These are phyloP conservation scores for Dermatemys mawii DNA, from an alignment of 2,113 vertebrate genomes.

Conservation along the genomic window DNA sequence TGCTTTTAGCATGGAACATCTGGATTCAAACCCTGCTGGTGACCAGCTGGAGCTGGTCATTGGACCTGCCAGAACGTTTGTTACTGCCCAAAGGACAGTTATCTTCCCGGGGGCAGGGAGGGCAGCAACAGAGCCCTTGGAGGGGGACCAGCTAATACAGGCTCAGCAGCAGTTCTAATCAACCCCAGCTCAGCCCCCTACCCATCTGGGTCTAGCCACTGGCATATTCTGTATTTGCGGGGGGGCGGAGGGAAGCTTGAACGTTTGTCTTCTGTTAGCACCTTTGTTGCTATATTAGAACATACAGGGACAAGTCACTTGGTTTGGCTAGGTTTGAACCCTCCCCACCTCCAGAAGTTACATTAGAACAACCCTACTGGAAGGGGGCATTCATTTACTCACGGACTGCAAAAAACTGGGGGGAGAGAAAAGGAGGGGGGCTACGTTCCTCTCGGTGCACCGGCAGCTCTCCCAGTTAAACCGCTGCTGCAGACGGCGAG, in stretches of 20 bases:
- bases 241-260: neutral
- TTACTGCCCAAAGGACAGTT: neutral
- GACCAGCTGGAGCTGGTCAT: too few species aligned
- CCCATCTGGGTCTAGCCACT: neutral
- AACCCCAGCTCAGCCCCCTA: neutral
- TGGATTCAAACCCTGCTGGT: neutral
- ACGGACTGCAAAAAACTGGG: slow-evolving; percentile 3
- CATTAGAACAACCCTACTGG: neutral
- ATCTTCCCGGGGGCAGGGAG: neutral
- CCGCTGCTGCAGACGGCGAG: neutral
- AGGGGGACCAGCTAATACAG: neutral
- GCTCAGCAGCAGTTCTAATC: neutral
- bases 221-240: accelerated
- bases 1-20: neutral
- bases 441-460: neutral
- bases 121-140: neutral
- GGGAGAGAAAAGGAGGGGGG: neutral
- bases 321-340: neutral
- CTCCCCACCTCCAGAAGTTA: too few species aligned
- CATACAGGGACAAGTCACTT: neutral
- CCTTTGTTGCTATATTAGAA: neutral
- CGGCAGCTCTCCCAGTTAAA: neutral
- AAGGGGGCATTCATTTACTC: neutral
- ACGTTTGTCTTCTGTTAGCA: neutral
- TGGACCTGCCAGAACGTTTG: neutral